Evolutionary conservation across 2,797 vertebrate genomes (phyloP), one percentile per base, ranked within the genome.

Genomic region (Aldrovandia affinis): DNA sequence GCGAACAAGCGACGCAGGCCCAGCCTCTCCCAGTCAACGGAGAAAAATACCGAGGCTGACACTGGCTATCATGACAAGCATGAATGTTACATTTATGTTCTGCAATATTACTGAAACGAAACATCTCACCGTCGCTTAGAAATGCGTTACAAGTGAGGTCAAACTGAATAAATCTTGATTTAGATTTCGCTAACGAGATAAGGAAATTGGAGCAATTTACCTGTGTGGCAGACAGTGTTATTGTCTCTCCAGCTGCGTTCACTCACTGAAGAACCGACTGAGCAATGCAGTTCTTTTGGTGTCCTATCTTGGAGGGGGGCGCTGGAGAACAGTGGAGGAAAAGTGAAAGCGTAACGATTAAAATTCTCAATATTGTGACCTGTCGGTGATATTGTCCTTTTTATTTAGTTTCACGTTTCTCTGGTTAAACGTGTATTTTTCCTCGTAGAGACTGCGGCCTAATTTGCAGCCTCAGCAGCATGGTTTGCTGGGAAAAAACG

Each of bases 231-330:
- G 87, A 84, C 89, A 57, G 63, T 84, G 87, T 90, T 89, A 88
- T 83, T 83, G 88, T 91, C 88, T 88, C 85, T 89, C 85, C 86
- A 87, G 86, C 89, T 88, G 89, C 90, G 89, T 89, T 83, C 87
- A 85, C 82, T 82, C 87, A 82, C 85, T 83, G 86, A 80, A 81
- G 57, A 83, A 70, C 85, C 80, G 75, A 57, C 47, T 57, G 78
- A 81, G 18, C 47, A 12, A 0, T 52, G 70, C 85, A 85, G 65
- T 87, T 85, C 81, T 59, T 42, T 30, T 80, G 63, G 73, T 70
- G 81, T 39, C 85, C 89, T 87, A 68, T 42, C 14, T 20, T 28
- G 75, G 36, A 52, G 65, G 83, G 75, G 86, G 87, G 87, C 87
- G 87, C 89, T 84, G 78, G 10, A 77, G 83, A 86, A 70, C 63